Conservation (phyloP, 2,797 vertebrate species). For the Poliocrania exsul region DNA sequence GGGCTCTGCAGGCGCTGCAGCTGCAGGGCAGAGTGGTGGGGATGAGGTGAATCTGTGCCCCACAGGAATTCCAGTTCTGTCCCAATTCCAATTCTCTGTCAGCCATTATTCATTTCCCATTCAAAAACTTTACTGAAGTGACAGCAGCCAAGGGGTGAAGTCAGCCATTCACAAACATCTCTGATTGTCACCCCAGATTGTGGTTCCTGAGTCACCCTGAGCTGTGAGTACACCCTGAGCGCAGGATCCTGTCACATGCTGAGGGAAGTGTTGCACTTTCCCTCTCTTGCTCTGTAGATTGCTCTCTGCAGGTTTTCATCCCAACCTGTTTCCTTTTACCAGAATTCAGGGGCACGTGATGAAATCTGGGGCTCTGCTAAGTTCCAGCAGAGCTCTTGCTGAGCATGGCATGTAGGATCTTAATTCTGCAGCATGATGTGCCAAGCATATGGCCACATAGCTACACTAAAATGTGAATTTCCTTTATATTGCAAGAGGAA, state of each 20-base stretch:
- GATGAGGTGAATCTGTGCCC: neutral
- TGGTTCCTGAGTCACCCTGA: neutral
- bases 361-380: neutral
- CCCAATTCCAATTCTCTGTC: neutral
- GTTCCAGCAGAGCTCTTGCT: neutral
- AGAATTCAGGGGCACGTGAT: neutral
- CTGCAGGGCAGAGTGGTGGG: neutral
- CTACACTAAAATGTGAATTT: neutral
- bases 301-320: neutral
- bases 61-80: neutral
- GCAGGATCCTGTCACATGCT: neutral
- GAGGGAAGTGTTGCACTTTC: neutral
- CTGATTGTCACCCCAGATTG: neutral
- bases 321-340: neutral
- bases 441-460: neutral
- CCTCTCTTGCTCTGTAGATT: neutral
- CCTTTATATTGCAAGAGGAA: neutral
- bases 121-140: neutral
- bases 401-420: neutral
- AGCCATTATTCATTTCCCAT: neutral
- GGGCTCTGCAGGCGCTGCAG: neutral
- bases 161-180: neutral
- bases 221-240: neutral
- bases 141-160: neutral
- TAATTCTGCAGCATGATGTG: neutral